Base-by-base conservation (phyloP, 2,113 vertebrate species). In the Ascaphus truei region DNA sequence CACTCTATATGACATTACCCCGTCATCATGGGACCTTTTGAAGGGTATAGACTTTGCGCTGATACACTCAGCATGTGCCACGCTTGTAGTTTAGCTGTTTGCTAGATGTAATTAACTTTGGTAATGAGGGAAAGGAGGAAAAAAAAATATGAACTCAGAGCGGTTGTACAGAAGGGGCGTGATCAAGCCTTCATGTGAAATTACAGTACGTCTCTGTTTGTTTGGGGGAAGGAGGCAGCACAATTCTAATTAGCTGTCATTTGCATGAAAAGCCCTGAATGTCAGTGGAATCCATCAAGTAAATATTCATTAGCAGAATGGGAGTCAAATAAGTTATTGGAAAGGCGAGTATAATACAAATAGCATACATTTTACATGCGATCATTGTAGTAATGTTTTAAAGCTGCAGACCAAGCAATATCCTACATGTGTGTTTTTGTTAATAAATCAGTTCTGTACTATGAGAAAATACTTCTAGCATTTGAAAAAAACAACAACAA, bases 191-290 rank as follows among this genome's bases (percentile, higher is more conserved):
- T 23, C 26, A 12, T 22, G 27, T 15, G 27, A 56, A 36, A 63
- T 63, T 23, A 26, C 22, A 62, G 45, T 36, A n/a, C n/a, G 31
- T 65, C 31, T 29, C 15, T 39, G 33, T 53, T 33, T 34, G 26
- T 25, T 47, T 23, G 30, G 29, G 30, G 29, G 18, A 62, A 23
- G 15, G 27, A 51, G 45, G 23, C 48, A 8, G 34, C 7, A 30
- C 36, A 16, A 66, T n/a, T 18, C 25, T 66, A 66, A 66, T 66
- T 55, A 66, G 23, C 50, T 66, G 51, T 53, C 63, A 62, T 10
- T 29, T 11, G 11, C 15, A 16, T 43, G 26, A 15, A n/a, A 10
- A 29, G 25, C 15, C 58, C 9, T 29, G 20, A 61, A 29, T n/a
- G n/a, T n/a, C n/a, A n/a, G n/a, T n/a, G n/a, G n/a, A n/a, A n/a